phyloP scores from a whole-genome alignment of 2,797 vertebrate species.

The Cossypha polioptera region DNA sequence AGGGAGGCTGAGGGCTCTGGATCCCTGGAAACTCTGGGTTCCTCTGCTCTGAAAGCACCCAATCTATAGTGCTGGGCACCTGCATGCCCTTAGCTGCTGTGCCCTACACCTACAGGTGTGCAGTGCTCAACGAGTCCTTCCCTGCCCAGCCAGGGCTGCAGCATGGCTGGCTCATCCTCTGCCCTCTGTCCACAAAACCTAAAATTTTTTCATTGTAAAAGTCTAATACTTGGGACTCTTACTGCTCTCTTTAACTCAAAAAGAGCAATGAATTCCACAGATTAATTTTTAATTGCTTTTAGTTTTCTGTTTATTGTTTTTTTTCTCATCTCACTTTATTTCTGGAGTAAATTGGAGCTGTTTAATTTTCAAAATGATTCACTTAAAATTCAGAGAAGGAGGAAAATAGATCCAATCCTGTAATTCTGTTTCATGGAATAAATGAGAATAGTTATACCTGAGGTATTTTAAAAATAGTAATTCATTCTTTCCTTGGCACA shows the following conservation, averaged over 20 bases:
- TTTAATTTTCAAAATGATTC: neutral
- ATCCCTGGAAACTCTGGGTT: neutral
- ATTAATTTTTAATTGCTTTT: constrained; percentile 14
- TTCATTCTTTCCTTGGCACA: neutral
- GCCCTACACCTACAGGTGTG: neutral
- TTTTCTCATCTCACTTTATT: neutral
- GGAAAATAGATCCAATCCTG: neutral
- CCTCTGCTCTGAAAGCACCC: neutral
- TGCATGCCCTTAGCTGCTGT: no score
- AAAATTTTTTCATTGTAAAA: neutral
- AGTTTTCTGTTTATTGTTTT: constrained; percentile 9
- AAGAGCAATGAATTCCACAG: constrained; percentile 22
- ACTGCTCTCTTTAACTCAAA: neutral
- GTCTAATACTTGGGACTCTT: neutral
- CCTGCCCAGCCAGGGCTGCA: rapidly evolving
- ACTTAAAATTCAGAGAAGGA: neutral
- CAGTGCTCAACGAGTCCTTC: neutral
- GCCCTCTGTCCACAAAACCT: neutral
- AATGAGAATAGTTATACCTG: neutral
- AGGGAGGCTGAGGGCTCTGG: rapidly evolving
- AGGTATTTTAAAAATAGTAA: neutral
- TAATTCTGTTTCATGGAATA: neutral
- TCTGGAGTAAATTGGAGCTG: neutral
- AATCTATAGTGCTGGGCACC: neutral
- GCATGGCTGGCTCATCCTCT: neutral